These are phyloP conservation scores for Manis pentadactyla DNA, from an alignment of 2,797 vertebrate species.

Conservation along the genomic window DNA sequence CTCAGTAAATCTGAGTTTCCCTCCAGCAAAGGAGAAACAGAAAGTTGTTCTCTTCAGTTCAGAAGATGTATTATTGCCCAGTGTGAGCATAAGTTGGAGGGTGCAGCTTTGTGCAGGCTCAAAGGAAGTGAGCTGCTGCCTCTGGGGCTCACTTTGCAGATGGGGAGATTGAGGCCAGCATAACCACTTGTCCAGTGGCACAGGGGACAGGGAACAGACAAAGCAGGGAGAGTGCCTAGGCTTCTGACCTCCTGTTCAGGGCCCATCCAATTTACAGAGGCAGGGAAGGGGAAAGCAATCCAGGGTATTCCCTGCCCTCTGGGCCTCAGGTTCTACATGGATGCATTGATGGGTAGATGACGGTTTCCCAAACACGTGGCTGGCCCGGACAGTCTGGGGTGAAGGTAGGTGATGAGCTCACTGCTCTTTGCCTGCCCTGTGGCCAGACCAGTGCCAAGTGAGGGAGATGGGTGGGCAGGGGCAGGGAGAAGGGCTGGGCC, in stretches of 20 bases:
- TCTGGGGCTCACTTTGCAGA: neutral
- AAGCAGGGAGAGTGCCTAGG: neutral
- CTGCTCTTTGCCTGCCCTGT: neutral
- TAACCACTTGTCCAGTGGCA: neutral
- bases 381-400: neutral
- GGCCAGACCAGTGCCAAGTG: neutral
- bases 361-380: neutral
- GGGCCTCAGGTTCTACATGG: neutral
- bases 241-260: neutral
- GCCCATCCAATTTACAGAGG: neutral
- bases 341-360: fast-evolving
- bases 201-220: neutral
- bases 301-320: neutral
- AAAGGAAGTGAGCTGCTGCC: neutral
- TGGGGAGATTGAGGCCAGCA: neutral
- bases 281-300: neutral
- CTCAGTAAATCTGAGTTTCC: neutral
- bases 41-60: neutral
- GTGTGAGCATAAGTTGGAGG: neutral
- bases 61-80: neutral
- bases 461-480: neutral
- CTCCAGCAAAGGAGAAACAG: neutral
- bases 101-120: neutral
- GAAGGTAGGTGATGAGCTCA: neutral
- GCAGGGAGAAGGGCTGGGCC: no score